phyloP scores from a whole-genome alignment of 2,888 invertebrate species.

The Hirtodrosophila cameraria region DNA sequence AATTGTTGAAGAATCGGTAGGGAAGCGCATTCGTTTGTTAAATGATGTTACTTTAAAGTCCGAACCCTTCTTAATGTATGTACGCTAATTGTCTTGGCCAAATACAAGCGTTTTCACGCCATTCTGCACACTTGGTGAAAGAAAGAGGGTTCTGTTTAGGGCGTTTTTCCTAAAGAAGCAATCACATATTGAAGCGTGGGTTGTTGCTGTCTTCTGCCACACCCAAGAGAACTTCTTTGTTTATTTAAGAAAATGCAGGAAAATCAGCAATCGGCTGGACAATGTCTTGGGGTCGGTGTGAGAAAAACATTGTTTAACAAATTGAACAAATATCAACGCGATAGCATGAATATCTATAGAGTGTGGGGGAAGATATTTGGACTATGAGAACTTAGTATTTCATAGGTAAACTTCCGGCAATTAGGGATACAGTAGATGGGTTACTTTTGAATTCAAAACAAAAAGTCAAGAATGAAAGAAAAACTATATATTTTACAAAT shows the following conservation, averaged over 20 bases:
- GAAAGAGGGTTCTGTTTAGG: slow-evolving; percentile 19
- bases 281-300: slow-evolving; percentile 60
- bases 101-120: slow-evolving; percentile 79
- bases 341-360: neutral
- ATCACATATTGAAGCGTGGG: slow-evolving; percentile 66
- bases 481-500: slow-evolving; percentile 2
- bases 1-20: slow-evolving; percentile 16
- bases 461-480: slow-evolving; percentile 16
- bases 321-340: slow-evolving; percentile 52
- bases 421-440: slow-evolving; percentile 21
- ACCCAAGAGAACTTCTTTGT: slow-evolving; percentile 64
- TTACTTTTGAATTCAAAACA: no score
- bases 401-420: slow-evolving; percentile 66
- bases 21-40: slow-evolving; percentile 37
- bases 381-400: slow-evolving; percentile 50
- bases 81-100: slow-evolving; percentile 71
- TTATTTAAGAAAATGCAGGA: slow-evolving; percentile 73
- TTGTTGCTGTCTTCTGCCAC: slow-evolving; percentile 51
- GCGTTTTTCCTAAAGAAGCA: slow-evolving; percentile 56
- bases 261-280: slow-evolving; percentile 64
- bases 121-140: slow-evolving; percentile 62
- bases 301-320: slow-evolving; percentile 67
- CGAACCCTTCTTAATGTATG: slow-evolving; percentile 14
- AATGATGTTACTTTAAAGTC: slow-evolving; percentile 26
- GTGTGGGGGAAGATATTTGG: slow-evolving; percentile 1